These are phyloP conservation scores for Lucinisca nassula DNA, from an alignment of 2,888 invertebrate species.

Conservation along the genomic window DNA sequence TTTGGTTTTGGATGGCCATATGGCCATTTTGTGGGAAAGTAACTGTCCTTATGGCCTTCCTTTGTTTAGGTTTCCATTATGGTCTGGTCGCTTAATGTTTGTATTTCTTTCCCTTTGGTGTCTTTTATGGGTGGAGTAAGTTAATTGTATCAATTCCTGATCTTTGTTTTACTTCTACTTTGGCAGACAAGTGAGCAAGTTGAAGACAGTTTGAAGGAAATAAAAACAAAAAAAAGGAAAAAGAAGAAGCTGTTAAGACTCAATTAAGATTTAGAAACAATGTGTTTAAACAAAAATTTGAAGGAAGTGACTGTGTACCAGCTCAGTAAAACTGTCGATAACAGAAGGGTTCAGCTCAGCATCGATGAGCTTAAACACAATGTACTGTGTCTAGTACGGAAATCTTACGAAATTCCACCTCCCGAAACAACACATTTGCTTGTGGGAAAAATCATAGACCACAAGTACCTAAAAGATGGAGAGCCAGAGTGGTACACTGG, in stretches of 20 bases:
- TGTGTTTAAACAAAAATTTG: slow-evolving; percentile 40
- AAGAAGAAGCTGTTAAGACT: slow-evolving; percentile 30
- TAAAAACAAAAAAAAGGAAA: background rate
- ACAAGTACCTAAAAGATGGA: slow-evolving; percentile 16
- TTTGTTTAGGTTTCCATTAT: too few species aligned
- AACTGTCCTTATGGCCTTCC: too few species aligned
- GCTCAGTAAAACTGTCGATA: background rate
- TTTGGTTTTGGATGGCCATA: too few species aligned
- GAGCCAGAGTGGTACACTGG: slow-evolving; percentile 26
- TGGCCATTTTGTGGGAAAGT: too few species aligned
- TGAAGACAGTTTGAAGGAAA: background rate
- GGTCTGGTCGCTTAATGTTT: too few species aligned
- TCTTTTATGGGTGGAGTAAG: too few species aligned
- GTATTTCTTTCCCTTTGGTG: too few species aligned
- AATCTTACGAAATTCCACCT: background rate
- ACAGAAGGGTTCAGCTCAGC: background rate
- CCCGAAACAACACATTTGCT: slow-evolving; percentile 1
- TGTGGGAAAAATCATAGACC: slow-evolving; percentile 17
- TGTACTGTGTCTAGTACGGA: slow-evolving; percentile 4
- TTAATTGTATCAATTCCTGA: too few species aligned
- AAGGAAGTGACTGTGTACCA: background rate
- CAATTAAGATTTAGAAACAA: slow-evolving; percentile 37
- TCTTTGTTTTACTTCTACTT: too few species aligned
- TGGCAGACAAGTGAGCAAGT: slow-evolving; percentile 30
- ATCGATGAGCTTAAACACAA: slow-evolving; percentile 24